A percentile compares a stretch with the other conserved stretches of the same genome.
These are phyloP conservation scores for Drosophila paramelanica DNA, from an alignment of 2,888 invertebrate genomes.

Conservation along the genomic window DNA sequence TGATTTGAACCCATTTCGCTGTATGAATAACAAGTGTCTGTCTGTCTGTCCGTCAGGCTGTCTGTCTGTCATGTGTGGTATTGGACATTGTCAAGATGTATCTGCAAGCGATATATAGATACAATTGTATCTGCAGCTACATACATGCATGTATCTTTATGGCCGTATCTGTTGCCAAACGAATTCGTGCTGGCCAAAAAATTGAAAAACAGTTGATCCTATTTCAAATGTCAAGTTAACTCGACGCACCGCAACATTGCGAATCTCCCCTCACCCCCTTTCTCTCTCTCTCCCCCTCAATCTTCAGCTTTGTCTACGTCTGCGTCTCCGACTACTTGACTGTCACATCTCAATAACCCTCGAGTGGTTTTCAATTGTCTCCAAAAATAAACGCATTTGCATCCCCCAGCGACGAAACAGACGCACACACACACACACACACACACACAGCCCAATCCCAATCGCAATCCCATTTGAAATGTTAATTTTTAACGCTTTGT, in stretches of 20 bases:
- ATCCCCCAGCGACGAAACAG: slow-evolving; percentile 47
- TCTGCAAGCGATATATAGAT: slow-evolving; percentile 30
- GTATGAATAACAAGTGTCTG: slow-evolving; percentile 17
- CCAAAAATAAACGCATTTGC: slow-evolving; percentile 81
- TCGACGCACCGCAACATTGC: slow-evolving; percentile 46
- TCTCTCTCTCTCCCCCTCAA: neutral
- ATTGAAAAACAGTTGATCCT: slow-evolving; percentile 62
- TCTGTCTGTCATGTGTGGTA: slow-evolving; percentile 48
- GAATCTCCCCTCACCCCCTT: slow-evolving; percentile 17
- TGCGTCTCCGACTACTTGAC: slow-evolving; percentile 73
- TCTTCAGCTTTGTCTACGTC: too few species aligned
- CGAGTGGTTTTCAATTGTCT: slow-evolving; percentile 82
- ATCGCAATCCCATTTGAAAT: slow-evolving; percentile 75
- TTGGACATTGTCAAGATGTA: slow-evolving; percentile 36
- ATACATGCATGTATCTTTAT: slow-evolving; percentile 14
- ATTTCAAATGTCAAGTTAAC: slow-evolving; percentile 78
- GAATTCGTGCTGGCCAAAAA: slow-evolving; percentile 32
- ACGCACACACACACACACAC: slow-evolving; percentile 16
- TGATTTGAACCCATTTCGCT: neutral
- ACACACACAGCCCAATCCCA: slow-evolving; percentile 27
- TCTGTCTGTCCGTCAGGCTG: slow-evolving; percentile 48
- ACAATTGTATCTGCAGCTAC: slow-evolving; percentile 12
- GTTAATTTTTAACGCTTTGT: slow-evolving; percentile 79
- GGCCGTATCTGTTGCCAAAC: slow-evolving; percentile 26
- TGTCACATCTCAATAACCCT: slow-evolving; percentile 81